Base-by-base conservation (phyloP, 1,140 invertebrate species). In the Melipona quadrifasciata region DNA sequence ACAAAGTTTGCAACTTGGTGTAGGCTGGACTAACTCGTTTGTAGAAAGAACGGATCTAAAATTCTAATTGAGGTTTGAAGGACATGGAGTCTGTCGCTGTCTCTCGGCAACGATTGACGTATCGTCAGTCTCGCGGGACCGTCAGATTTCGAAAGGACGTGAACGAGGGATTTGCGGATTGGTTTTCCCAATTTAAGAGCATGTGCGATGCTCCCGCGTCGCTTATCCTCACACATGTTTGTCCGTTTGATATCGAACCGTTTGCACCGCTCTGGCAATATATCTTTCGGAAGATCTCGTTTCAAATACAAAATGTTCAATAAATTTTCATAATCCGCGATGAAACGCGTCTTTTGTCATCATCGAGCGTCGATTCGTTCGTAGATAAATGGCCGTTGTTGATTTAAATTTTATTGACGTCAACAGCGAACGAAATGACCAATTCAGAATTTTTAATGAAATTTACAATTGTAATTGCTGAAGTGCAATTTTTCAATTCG, bases 111-210 rank as follows among this genome's bases (percentile, higher is more conserved):
- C 55, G 53, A 75, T 58, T 61, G 55, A 61, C 55, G 10, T 73
- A 73, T 73, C 68, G 27, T 21, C 51, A 34, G 19, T 57, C 24
- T 27, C 51, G 8, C 12, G 27, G 27, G 51, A 55, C 5, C 55
- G 73, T 75, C 55, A 58, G 55, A 58, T 75, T 58, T 75, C 34
- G 67, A 47, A 72, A 61, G 68, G 31, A 80, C 31, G 27, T 31
- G n/a, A 31, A 58, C 53, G 55, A 72, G 53, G 21, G 78, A 47
- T 75, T 58, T 75, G 55, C 31, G 34, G 34, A 57, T 51, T 74
- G 72, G 51, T 74, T 70, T 51, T 5, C 3, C 17, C 51, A 34
- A 71, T 80, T 80, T 80, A 64, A 51, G 39, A 64, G 31, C 24
- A 11, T 27, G 51, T 27, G 16, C 21, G 17, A 31, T 47, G 51